phyloP scores from a whole-genome alignment of 2,797 vertebrate genomes.

The Ibycter americanus region DNA sequence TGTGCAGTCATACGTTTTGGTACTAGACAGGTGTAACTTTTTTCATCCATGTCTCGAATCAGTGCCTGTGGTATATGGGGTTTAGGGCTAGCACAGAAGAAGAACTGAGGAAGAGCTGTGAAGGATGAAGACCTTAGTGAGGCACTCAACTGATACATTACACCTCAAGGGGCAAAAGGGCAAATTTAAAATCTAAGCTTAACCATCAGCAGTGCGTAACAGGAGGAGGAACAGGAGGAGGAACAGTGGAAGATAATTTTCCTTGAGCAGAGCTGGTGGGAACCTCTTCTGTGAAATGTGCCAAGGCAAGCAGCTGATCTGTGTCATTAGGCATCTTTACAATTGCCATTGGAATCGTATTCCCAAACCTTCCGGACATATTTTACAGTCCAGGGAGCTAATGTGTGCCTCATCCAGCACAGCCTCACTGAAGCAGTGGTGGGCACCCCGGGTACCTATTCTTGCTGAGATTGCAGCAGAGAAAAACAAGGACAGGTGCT shows the following conservation, averaged over 20 bases:
- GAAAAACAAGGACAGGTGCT: not conserved
- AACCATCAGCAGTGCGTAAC: not conserved
- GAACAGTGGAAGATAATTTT: not conserved
- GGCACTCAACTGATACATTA: not conserved
- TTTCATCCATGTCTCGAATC: not conserved
- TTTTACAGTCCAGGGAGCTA: not conserved
- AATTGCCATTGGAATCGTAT: not conserved
- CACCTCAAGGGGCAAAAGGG: not conserved
- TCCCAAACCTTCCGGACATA: not conserved
- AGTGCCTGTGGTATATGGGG: not conserved
- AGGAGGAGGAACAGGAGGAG: not conserved
- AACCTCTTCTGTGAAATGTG: not conserved
- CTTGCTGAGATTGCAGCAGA: not conserved
- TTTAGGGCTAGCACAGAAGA: not conserved
- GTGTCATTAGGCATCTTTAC: not conserved
- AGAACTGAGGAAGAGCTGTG: not conserved
- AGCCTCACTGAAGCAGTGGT: not conserved
- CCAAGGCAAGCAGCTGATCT: conserved; percentile 25
- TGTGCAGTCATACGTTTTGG: not conserved
- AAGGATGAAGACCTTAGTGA: not conserved
- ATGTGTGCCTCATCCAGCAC: not conserved
- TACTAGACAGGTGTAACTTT: not conserved
- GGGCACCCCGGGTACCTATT: not conserved
- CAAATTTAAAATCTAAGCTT: conserved; percentile 9
- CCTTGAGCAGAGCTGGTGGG: not conserved